Conservation (phyloP, 2,888 invertebrate genomes). For the Deilephila elpenor region DNA sequence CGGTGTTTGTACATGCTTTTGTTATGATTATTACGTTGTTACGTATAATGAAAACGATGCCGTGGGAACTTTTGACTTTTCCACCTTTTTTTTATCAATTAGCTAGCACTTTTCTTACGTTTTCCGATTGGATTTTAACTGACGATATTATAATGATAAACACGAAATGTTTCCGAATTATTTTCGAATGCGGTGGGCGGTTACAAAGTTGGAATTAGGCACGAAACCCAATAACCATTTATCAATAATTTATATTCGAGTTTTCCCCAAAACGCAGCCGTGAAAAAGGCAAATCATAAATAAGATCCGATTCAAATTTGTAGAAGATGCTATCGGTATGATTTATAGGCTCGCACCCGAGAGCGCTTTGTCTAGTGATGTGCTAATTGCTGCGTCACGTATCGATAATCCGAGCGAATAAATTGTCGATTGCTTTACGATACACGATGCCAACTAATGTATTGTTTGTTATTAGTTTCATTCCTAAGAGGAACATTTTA, state of each 20-base stretch:
- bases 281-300: slow-evolving; percentile 85
- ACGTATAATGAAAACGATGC: slow-evolving; percentile 69
- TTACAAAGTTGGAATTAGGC: slow-evolving; percentile 70
- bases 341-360: slow-evolving; percentile 83
- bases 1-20: slow-evolving; percentile 81
- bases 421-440: slow-evolving; percentile 44
- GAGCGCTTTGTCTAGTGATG: slow-evolving; percentile 81
- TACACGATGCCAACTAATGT: slow-evolving; percentile 4
- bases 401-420: slow-evolving; percentile 62
- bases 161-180: slow-evolving; percentile 44
- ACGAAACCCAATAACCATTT: slow-evolving; percentile 76
- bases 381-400: slow-evolving; percentile 75
- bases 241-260: slow-evolving; percentile 80
- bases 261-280: slow-evolving; percentile 83
- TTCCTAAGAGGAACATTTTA: neutral
- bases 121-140: slow-evolving; percentile 51
- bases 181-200: slow-evolving; percentile 52
- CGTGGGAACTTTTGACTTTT: slow-evolving; percentile 65
- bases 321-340: slow-evolving; percentile 84
- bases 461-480: neutral
- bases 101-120: slow-evolving; percentile 31
- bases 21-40: slow-evolving; percentile 83
- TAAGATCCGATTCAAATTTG: slow-evolving; percentile 86
- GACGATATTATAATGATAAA: slow-evolving; percentile 38
- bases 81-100: slow-evolving; percentile 46